A percentile compares a stretch with the other conserved stretches of the same genome.
Evolutionary conservation across 1,140 invertebrate genomes (phyloP).

Genomic region (Plutomurus gul): DNA sequence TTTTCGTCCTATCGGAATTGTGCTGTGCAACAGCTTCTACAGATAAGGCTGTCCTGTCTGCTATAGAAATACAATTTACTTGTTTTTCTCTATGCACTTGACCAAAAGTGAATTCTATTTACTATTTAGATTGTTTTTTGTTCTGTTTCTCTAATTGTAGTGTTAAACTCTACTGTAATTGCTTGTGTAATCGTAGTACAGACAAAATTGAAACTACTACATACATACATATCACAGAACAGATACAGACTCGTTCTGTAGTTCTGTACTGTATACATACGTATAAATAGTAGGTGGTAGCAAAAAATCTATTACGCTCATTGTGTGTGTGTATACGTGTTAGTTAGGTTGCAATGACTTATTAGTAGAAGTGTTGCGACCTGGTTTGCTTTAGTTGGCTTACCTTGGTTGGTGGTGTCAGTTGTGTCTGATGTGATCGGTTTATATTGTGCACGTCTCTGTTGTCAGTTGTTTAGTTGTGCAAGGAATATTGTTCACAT

Average conservation of each 20-base stretch:
- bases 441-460: not conserved
- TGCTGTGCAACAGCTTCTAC: no score
- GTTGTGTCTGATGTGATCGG: conserved; percentile 6
- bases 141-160: not conserved
- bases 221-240: not conserved
- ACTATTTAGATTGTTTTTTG: not conserved
- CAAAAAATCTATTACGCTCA: no score
- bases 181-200: not conserved
- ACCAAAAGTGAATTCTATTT: not conserved
- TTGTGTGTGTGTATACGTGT: not conserved
- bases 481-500: not conserved
- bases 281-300: no score
- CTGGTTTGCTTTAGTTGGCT: conserved; percentile 12
- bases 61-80: not conserved
- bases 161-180: not conserved
- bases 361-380: conserved; percentile 8
- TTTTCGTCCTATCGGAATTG: not conserved
- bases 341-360: not conserved
- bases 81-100: not conserved
- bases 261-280: no score
- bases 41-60: no score
- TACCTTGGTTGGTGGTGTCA: not conserved
- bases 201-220: not conserved
- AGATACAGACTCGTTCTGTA: no score
- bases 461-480: not conserved